phyloP scores from a whole-genome alignment of 1,140 invertebrate species.

The Leptinotarsa texana region DNA sequence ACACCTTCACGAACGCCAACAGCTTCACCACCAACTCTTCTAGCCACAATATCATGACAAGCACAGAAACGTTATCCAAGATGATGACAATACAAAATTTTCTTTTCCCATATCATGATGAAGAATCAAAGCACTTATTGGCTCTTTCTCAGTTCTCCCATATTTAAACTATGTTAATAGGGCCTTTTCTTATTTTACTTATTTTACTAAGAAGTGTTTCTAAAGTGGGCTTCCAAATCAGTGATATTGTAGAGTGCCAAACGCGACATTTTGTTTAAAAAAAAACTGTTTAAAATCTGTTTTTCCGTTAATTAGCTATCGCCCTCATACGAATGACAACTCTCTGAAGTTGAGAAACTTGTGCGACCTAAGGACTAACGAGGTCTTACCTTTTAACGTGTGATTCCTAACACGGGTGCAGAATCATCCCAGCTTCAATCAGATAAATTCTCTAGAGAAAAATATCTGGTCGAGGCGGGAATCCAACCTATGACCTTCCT shows the following conservation, averaged over 20 bases:
- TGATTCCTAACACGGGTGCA: no score
- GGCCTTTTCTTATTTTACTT: neutral
- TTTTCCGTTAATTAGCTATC: no score
- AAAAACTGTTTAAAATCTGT: no score
- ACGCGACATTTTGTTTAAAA: neutral
- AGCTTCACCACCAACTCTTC: neutral
- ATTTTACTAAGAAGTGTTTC: neutral
- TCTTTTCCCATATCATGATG: neutral
- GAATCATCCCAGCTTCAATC: no score
- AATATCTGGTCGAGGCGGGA: no score
- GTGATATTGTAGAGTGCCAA: neutral
- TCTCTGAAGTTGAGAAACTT: no score
- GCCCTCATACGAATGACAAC: no score
- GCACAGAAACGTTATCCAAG: neutral
- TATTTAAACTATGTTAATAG: neutral
- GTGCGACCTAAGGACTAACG: no score
- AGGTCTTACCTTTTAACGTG: no score
- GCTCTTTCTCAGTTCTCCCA: neutral
- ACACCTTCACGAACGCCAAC: conserved; percentile 4
- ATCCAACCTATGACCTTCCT: neutral
- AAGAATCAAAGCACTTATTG: neutral
- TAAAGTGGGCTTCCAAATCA: neutral
- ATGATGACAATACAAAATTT: no score
- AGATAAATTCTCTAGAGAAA: no score
- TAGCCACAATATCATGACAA: conserved; percentile 8